Percentiles rank a stretch among this genome's conserved stretches.
Evolutionary conservation across 1,140 invertebrate species (phyloP).

Genomic region (Calephelis nemesis): DNA sequence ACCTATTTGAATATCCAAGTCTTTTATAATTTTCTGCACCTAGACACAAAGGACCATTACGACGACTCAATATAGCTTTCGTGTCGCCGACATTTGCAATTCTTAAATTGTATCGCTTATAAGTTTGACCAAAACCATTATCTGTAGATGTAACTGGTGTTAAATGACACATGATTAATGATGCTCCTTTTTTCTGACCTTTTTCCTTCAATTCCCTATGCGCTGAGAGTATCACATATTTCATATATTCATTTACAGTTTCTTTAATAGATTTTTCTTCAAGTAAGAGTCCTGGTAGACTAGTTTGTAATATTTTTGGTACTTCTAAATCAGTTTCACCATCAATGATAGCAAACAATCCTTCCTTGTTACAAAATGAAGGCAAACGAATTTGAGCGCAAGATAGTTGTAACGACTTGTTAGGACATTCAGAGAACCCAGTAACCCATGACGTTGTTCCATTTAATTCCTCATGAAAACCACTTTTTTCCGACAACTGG

Average conservation of each 20-base stretch:
- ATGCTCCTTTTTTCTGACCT: conserved; percentile 84
- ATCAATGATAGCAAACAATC: conserved; percentile 90
- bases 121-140: conserved; percentile 67
- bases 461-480: conserved; percentile 78
- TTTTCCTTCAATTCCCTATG: conserved; percentile 87
- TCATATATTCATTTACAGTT: conserved; percentile 89
- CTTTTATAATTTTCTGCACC: conserved; percentile 81
- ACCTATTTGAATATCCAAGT: conserved; percentile 82
- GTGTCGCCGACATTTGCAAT: conserved; percentile 87
- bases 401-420: conserved; percentile 84
- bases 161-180: conserved; percentile 87
- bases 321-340: conserved; percentile 85
- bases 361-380: conserved; percentile 88
- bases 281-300: conserved; percentile 86
- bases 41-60: conserved; percentile 80
- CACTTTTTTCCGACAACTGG: conserved; percentile 81
- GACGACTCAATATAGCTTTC: conserved; percentile 84
- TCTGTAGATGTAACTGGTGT: conserved; percentile 76
- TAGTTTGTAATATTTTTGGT: conserved; percentile 84
- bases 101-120: conserved; percentile 82
- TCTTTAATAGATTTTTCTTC: conserved; percentile 90
- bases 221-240: conserved; percentile 88
- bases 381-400: conserved; percentile 88
- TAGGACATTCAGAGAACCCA: conserved; percentile 92
- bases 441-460: conserved; percentile 85